A percentile compares a stretch with the other conserved stretches of the same genome.
Evolutionary conservation across 2,113 vertebrate species (phyloP).

Genomic region (Laterallus jamaicensis): DNA sequence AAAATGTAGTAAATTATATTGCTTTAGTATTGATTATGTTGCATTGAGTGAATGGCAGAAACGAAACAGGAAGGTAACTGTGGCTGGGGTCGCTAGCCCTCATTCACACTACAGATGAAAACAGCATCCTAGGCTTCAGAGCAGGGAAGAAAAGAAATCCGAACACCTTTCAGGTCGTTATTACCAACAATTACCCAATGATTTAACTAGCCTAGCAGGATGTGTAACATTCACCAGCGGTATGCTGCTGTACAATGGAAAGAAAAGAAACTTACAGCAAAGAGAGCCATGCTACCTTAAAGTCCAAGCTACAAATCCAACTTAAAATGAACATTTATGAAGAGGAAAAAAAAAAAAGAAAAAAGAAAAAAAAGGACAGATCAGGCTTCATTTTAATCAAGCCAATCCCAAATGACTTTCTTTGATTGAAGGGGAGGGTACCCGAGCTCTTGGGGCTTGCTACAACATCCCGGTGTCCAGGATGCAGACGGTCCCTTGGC

Average conservation of each 20-base stretch:
- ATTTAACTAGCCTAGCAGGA: constrained; percentile 90
- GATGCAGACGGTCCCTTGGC: fast-evolving
- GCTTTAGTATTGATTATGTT: constrained; percentile 79
- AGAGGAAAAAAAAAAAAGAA: constrained; percentile 20
- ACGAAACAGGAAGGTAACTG: constrained; percentile 66
- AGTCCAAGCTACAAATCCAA: constrained; percentile 93
- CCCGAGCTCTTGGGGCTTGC: neutral
- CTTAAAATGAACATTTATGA: constrained; percentile 77
- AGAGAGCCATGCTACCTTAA: constrained; percentile 99
- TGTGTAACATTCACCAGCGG: constrained; percentile 92
- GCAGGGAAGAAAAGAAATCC: constrained; percentile 59
- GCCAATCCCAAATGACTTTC: neutral
- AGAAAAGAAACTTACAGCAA: constrained; percentile 80
- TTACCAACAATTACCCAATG: constrained; percentile 87
- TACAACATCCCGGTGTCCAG: fast-evolving
- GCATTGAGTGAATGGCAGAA: constrained; percentile 77
- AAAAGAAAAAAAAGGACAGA: constrained; percentile 65
- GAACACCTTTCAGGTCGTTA: constrained; percentile 95
- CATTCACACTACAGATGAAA: constrained; percentile 75
- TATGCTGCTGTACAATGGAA: constrained; percentile 86
- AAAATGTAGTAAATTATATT: constrained; percentile 84
- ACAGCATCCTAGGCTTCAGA: constrained; percentile 55
- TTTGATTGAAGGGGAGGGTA: neutral
- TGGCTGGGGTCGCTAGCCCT: constrained; percentile 80
- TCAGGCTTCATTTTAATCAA: constrained; percentile 74